Percentiles rank a stretch among this genome's conserved stretches.
Conservation (phyloP, 1,140 invertebrate species). For the Reticulitermes speratus region DNA sequence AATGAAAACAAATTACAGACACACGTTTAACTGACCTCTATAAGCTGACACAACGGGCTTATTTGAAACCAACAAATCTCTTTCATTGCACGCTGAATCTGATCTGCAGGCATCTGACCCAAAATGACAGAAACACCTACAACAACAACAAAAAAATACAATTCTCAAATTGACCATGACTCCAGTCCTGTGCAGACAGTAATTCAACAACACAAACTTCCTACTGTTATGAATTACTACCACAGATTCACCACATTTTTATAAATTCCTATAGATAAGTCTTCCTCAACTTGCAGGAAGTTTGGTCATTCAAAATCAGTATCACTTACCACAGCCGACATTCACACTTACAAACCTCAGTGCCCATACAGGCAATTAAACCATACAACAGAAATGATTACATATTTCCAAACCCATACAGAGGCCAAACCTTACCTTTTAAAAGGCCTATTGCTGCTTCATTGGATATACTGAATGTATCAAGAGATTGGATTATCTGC, state of each 20-base stretch:
- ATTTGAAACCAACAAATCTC: conserved; percentile 78
- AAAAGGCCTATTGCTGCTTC: conserved; percentile 79
- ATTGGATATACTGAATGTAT: conserved; percentile 76
- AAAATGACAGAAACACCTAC: conserved; percentile 66
- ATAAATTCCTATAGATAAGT: no score
- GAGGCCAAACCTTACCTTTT: conserved; percentile 59
- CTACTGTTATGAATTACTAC: no score
- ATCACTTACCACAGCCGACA: no score
- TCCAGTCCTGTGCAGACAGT: no score
- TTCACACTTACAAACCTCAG: no score
- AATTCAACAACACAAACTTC: no score
- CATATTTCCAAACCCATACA: background rate
- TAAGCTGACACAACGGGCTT: conserved; percentile 61
- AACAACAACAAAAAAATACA: conserved; percentile 19
- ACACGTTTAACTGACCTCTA: conserved; percentile 44
- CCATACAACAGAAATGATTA: background rate
- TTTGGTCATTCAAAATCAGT: no score
- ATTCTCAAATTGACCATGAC: no score
- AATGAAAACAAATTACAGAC: background rate
- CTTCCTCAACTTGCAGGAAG: no score
- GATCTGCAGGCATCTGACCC: conserved; percentile 57
- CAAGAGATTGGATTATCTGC: conserved; percentile 75
- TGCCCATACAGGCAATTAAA: no score
- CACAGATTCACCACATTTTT: no score
- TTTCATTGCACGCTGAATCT: conserved; percentile 69